A percentile compares a stretch with the other conserved stretches of the same genome.
phyloP scores from a whole-genome alignment of 2,888 invertebrate genomes.

The Catocala nupta region DNA sequence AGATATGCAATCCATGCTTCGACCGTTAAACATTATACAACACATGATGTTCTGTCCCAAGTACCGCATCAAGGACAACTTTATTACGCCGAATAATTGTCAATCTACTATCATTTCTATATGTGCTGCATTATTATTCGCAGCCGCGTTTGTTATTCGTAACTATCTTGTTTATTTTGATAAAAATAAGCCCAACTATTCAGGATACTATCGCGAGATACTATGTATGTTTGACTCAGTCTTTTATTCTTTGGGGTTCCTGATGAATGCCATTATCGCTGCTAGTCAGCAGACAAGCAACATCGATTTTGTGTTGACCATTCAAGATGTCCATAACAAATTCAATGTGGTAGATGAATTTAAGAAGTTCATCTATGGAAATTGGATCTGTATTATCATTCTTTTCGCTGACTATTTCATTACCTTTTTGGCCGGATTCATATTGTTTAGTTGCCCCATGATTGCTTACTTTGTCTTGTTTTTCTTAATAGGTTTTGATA shows the following conservation, averaged over 20 bases:
- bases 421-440: neutral
- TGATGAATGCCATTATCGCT: neutral
- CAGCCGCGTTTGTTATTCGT: neutral
- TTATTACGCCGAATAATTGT: slow-evolving; percentile 2
- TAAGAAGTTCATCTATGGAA: neutral
- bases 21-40: slow-evolving; percentile 11
- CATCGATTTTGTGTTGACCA: neutral
- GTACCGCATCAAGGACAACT: slow-evolving; percentile 9
- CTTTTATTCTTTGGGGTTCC: neutral
- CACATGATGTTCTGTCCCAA: slow-evolving; percentile 1
- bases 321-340: slow-evolving; percentile 5
- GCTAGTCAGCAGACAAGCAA: neutral
- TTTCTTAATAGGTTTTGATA: neutral
- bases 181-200: neutral
- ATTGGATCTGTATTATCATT: neutral
- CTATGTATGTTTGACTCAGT: neutral
- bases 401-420: neutral
- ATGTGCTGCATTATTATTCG: neutral
- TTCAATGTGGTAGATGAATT: neutral
- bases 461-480: neutral
- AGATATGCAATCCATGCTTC: slow-evolving; percentile 14
- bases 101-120: neutral
- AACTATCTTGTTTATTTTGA: neutral
- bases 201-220: no score
- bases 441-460: neutral